Base-by-base conservation (phyloP, 2,113 vertebrate species). In the Otocyon megalotis region DNA sequence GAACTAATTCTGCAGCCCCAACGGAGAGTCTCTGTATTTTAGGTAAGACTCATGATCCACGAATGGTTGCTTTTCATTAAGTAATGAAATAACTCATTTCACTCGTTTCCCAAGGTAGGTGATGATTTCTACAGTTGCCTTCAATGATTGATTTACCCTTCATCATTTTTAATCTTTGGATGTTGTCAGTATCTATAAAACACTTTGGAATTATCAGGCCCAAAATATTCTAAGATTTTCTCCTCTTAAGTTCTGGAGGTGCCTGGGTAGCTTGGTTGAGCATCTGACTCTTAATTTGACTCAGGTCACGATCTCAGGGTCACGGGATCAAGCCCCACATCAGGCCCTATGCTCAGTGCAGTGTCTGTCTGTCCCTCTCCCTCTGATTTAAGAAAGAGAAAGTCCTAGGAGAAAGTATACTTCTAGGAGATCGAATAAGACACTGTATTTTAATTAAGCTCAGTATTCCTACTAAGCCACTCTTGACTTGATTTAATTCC, bases 121-220 rank as follows among this genome's bases (percentile, higher is more conserved):
- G 13, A 91, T 76, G 63, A 35, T 88, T 91, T 84, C 88, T 84
- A 10, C 67, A 16, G 79, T 56, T 35, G n/a, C 43, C 93, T 89
- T 92, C 80, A 80, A 48, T 87, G 85, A 80, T 88, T 54, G 77
- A 72, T 94, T 95, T 94, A 71, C 37, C n/a, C 77, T 86, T 84
- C 48, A 81, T 82, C 53, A 80, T 37, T 91, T 95, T 95, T 83
- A 77, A 77, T 69, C 83, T 88, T 76, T 85, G 79, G 97, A 76
- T 1, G 43, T 48, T 83, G 1, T 85, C 63, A n/a, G 0, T 58
- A 37, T 63, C 67, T 80, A n/a, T 77, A 86, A 80, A 92, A 88
- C 15, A 93, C 62, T 63, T 72, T 60, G 56, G 35, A 96, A 86
- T 85, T 43, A 37, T 69, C 37, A 69, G 53, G 3, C 24, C 84